Base-by-base conservation (phyloP, 2,113 vertebrate genomes). In the Ceyx melanurus region DNA sequence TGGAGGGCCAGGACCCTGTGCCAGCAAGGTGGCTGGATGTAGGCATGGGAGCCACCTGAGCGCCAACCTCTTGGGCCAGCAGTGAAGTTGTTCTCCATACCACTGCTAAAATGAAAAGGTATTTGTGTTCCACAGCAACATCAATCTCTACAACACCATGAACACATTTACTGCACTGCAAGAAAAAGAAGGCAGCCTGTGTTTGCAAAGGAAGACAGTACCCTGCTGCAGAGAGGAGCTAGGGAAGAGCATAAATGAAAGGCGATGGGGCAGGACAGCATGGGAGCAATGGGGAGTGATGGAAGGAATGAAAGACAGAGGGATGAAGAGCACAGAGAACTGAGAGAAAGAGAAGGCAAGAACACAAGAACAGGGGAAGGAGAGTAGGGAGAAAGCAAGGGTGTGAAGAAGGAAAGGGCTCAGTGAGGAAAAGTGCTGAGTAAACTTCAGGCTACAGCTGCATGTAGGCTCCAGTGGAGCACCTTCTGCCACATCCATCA, bases 101-200 rank as follows among this genome's bases (percentile, higher is more conserved):
- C 0, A 0, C 77, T 45, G 56, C 62, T 70, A n/a, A 76, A 85
- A 86, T 50, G 56, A 90, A 86, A 90, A 77, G 51, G 20, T 53
- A 46, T 40, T 93, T 92, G 93, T 93, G 79, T 91, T 82, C 2
- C 0, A 37, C 2, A 0, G 13, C 62, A 66, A 64, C 15, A 9
- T 12, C 2, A 3, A 62, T 54, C 80, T 78, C 91, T 85, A 79
- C 42, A 37, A 70, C 3, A 2, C 77, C 14, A 64, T 10, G 4
- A 46, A 95, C 94, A 73, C 50, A 28, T 82, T 92, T 62, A n/a
- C 71, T 40, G 68, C 56, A 21, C 76, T 0, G 0, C 54, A 67
- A 89, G 74, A 29, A 74, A 86, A 94, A 73, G 70, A 77, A 74
- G 73, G 80, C 77, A 85, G 90, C 72, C 56, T 73, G 75, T 87